Conservation (phyloP, 2,888 invertebrate genomes). For the Chrysodeixis includens region DNA sequence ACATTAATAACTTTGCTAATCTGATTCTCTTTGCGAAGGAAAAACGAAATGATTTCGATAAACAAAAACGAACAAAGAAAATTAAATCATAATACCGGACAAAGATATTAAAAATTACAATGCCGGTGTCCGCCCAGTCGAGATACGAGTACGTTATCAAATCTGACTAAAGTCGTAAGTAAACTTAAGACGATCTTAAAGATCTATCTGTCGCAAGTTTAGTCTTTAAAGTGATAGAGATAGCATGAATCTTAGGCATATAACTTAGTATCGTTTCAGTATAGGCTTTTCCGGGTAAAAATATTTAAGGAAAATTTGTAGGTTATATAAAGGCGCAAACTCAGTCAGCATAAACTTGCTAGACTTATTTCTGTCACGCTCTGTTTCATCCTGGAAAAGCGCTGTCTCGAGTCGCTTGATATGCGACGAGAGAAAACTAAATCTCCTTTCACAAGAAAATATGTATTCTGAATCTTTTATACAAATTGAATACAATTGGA, state of each 20-base stretch:
- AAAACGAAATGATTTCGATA: conserved; percentile 1
- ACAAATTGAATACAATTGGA: conserved; percentile 22
- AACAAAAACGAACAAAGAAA: conserved; percentile 9
- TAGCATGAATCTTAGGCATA: no score
- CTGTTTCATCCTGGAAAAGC: conserved; percentile 64
- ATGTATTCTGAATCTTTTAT: conserved; percentile 26
- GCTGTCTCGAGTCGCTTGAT: conserved; percentile 59
- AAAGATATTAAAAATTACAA: conserved; percentile 9
- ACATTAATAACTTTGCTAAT: conserved; percentile 2
- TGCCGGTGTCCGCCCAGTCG: conserved; percentile 7
- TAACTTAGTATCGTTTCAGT: no score
- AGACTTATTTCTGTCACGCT: conserved; percentile 71
- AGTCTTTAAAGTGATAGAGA: no score
- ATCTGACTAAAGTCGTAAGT: not conserved
- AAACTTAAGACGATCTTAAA: no score
- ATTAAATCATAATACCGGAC: not conserved
- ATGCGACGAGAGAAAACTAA: conserved; percentile 61
- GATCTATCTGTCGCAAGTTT: no score
- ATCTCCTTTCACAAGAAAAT: conserved; percentile 49
- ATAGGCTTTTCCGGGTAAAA: no score
- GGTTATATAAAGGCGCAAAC: conserved; percentile 48
- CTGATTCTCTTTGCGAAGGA: not conserved
- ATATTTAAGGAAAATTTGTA: conserved; percentile 43
- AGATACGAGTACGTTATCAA: conserved; percentile 9
- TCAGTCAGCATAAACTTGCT: conserved; percentile 66